phyloP scores from a whole-genome alignment of 2,797 vertebrate species.

The Myotis findleyi region DNA sequence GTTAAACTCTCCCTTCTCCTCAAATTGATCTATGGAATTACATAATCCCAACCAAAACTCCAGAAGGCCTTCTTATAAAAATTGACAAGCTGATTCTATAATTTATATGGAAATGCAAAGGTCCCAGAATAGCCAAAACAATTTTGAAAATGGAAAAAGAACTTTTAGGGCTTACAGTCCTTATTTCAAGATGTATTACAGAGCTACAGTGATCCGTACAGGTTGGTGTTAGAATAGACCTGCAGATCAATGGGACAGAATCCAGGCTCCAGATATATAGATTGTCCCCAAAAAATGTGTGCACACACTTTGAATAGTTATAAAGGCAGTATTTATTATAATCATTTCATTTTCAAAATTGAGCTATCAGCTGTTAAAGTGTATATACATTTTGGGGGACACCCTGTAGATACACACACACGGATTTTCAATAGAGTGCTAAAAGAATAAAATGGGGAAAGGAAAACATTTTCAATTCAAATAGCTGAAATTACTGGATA shows the following conservation, averaged over 20 bases:
- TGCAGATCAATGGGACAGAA: background rate
- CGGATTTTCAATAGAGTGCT: background rate
- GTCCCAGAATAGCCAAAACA: background rate
- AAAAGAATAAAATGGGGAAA: background rate
- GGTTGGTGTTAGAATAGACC: background rate
- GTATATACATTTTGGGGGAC: too few relatives aligned
- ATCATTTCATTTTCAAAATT: too few relatives aligned
- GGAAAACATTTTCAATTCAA: background rate
- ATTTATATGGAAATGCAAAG: background rate
- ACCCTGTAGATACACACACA: too few relatives aligned
- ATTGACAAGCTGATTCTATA: background rate
- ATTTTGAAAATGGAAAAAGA: too few relatives aligned
- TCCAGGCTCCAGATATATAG: too few relatives aligned
- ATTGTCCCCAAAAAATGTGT: too few relatives aligned
- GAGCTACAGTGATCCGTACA: background rate
- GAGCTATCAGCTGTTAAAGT: too few relatives aligned
- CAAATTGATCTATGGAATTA: background rate
- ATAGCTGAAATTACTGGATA: background rate
- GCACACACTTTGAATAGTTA: too few relatives aligned
- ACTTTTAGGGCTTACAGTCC: background rate
- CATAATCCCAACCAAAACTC: background rate
- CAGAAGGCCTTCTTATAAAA: background rate
- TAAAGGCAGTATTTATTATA: too few relatives aligned
- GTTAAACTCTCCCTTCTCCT: background rate
- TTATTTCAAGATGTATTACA: background rate